These are phyloP conservation scores for Ginglymostoma cirratum DNA, from an alignment of 2,113 vertebrate genomes.

Conservation along the genomic window DNA sequence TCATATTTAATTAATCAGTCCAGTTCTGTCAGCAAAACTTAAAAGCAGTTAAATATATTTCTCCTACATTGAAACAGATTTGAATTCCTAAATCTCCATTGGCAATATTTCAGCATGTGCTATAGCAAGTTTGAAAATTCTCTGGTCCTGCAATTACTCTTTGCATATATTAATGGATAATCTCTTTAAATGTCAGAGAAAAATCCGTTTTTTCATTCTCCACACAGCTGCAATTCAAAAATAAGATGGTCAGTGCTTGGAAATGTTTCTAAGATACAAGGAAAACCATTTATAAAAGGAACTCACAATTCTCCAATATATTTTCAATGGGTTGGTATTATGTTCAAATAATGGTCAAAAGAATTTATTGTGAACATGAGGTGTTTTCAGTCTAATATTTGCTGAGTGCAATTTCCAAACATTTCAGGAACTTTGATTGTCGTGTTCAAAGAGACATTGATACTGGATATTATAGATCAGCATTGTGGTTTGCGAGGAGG, in stretches of 20 bases:
- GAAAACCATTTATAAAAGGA: background rate
- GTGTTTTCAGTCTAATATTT: background rate
- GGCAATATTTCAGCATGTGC: background rate
- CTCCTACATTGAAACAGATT: background rate
- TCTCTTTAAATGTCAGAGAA: background rate
- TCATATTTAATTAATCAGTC: background rate
- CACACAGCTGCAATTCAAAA: background rate
- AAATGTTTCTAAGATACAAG: background rate
- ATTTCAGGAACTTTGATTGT: background rate
- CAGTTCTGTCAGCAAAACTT: background rate
- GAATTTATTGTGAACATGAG: background rate
- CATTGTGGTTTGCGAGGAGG: background rate
- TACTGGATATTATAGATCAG: background rate
- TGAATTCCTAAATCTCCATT: background rate
- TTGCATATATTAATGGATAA: background rate
- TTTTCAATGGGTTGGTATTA: background rate
- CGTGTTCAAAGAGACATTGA: background rate
- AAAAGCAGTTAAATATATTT: background rate
- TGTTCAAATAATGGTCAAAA: background rate
- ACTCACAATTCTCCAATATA: background rate
- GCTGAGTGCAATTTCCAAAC: background rate
- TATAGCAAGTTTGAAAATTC: background rate
- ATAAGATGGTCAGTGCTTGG: background rate
- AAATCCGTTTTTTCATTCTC: background rate
- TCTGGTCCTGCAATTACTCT: background rate